Percentiles rank a stretch among this genome's conserved stretches.
Conservation (phyloP, 2,797 vertebrate genomes). For the Sebastes nivosus region DNA sequence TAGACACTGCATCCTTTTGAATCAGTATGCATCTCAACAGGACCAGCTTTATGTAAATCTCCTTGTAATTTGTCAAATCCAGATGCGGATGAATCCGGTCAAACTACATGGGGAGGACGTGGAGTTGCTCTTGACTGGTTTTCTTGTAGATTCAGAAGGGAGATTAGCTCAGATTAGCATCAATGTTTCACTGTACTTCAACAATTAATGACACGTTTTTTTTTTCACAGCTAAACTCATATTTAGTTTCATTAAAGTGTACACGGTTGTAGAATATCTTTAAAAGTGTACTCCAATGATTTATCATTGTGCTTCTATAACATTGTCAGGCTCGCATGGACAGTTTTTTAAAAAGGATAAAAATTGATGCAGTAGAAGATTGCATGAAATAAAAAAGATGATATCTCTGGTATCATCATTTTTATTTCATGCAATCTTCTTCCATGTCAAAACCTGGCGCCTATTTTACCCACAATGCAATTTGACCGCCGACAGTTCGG, state of each 20-base stretch:
- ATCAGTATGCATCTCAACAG: background rate
- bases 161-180: background rate
- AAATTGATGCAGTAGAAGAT: background rate
- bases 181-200: background rate
- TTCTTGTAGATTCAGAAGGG: background rate
- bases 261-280: background rate
- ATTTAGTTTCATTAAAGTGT: background rate
- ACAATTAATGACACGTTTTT: background rate
- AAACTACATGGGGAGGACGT: background rate
- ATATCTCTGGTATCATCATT: background rate
- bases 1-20: background rate
- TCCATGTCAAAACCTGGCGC: background rate
- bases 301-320: background rate
- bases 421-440: background rate
- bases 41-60: background rate
- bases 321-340: background rate
- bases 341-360: background rate
- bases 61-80: background rate
- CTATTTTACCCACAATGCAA: background rate
- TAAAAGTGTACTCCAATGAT: background rate
- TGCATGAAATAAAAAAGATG: no score
- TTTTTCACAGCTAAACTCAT: background rate
- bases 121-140: background rate
- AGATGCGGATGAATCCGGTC: background rate
- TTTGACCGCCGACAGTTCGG: background rate